Evolutionary conservation across 2,113 vertebrate species (phyloP).

Genomic region (Syrmaticus mikado): DNA sequence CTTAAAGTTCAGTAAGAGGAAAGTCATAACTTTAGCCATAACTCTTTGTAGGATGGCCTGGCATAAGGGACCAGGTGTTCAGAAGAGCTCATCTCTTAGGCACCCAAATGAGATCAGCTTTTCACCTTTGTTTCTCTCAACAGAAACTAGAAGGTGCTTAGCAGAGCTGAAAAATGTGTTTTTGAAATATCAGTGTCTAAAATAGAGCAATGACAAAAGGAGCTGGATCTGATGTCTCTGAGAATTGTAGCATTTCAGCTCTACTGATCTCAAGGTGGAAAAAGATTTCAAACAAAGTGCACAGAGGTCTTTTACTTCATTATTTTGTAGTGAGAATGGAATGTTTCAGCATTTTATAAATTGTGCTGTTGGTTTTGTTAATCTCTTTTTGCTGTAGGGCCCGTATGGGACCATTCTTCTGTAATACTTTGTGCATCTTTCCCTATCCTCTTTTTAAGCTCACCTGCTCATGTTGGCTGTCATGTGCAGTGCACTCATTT

Average conservation of each 20-base stretch:
- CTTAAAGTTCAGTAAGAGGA: neutral
- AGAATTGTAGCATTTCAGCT: neutral
- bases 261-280: neutral
- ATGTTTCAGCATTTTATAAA: neutral
- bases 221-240: neutral
- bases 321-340: neutral
- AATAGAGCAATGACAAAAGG: neutral
- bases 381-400: neutral
- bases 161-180: neutral
- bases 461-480: neutral
- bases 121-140: neutral
- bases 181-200: neutral
- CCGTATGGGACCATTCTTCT: neutral
- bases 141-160: neutral
- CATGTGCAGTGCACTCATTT: fast-evolving
- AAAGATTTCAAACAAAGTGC: neutral
- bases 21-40: too few species aligned
- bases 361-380: neutral
- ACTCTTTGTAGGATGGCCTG: too few species aligned
- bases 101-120: neutral
- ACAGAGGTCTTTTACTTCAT: neutral
- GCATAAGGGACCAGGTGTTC: neutral
- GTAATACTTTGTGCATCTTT: neutral
- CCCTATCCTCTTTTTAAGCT: neutral
- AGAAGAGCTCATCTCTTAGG: neutral